Base-by-base conservation (phyloP, 2,113 vertebrate species). In the Australoheros scitulus region DNA sequence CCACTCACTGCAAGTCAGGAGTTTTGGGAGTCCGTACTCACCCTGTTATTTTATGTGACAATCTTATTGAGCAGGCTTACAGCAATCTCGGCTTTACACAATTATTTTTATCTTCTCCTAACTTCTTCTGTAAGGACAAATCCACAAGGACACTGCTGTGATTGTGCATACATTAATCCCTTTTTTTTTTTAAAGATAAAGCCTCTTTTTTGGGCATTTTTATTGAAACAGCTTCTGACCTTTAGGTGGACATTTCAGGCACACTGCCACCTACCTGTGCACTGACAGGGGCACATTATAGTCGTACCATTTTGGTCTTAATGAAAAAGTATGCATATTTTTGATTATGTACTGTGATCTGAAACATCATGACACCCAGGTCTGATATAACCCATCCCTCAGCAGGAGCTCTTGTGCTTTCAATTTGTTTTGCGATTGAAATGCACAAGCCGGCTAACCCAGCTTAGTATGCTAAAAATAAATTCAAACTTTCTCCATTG, bases 101-200 rank as follows among this genome's bases (percentile, higher is more conserved):
- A 61, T 61, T 47, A 77, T 47, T 61, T 32, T 68, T 68, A 68
- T 68, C 64, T 68, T 47, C 64, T 68, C 14, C 64, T 26, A 68
- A 68, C 41, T 68, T 68, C 24, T 68, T 18, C 64, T 68, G 15
- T 68, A 68, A 47, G 64, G 64, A 68, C 64, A 68, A 68, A 47
- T 68, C 41, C 41, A 47, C 41, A 68, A 68, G 64, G 64, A 68
- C 64, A 68, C 22, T 47, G 64, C 38, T 68, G 64, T 24, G 64
- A 47, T 68, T 47, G 64, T 68, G 41, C 64, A 26, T 68, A 68
- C 15, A 47, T 68, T 68, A 68, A 68, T 68, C 64, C 38, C 14
- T 0, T 65, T 24, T 24, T 24, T 24, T 24, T 24, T 24, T 24
- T 24, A 22, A 47, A 26, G 41, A 68, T 68, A 68, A 47, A 68